Conservation (phyloP, 2,888 invertebrate genomes). For the Incurvaria masculella region DNA sequence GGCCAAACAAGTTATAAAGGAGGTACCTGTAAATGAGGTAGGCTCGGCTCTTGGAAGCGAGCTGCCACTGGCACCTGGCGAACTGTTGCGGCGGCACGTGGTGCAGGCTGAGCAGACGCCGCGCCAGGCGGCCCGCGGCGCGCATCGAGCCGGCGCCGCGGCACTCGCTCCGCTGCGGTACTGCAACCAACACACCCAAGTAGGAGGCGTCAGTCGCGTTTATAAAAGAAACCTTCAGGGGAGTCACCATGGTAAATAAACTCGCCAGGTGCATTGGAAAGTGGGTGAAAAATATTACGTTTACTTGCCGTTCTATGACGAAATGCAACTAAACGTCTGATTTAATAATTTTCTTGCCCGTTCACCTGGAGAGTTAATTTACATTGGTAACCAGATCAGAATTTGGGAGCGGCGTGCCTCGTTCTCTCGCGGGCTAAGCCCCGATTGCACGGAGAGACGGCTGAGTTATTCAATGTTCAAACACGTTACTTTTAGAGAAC, state of each 20-base stretch:
- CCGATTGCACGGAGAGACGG: too few relatives aligned
- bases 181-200: conserved; percentile 17
- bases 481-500: too few relatives aligned
- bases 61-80: conserved; percentile 60
- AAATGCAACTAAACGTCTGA: too few relatives aligned
- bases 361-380: too few relatives aligned
- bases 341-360: too few relatives aligned
- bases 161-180: conserved; percentile 41
- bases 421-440: background rate
- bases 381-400: background rate
- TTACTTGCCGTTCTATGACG: background rate
- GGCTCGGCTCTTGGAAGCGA: conserved; percentile 32
- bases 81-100: conserved; percentile 38
- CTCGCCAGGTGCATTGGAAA: too few relatives aligned
- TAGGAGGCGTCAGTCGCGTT: too few relatives aligned
- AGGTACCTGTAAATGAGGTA: conserved; percentile 51
- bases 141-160: conserved; percentile 39
- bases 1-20: background rate
- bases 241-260: conserved; percentile 1
- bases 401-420: background rate
- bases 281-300: background rate
- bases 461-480: too few relatives aligned
- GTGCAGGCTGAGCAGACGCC: conserved; percentile 37
- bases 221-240: background rate
- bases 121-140: conserved; percentile 38